Evolutionary conservation across 2,888 invertebrate species (phyloP), one percentile per base, ranked within the genome.

Genomic region (Acleris holmiana): DNA sequence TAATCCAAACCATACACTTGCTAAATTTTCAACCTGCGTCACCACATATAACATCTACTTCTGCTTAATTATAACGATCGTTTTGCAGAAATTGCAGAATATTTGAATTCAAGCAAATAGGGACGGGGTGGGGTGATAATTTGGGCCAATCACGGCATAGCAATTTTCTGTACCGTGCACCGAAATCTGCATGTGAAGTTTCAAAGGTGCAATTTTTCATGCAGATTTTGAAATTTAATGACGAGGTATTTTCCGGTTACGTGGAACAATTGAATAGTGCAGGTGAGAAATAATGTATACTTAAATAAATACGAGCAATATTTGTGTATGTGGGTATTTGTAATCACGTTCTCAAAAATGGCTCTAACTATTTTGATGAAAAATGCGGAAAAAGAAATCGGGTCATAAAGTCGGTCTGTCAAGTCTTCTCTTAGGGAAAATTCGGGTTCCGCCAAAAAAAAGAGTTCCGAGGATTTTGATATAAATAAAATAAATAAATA

Each of bases 111-210:
- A 51, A 51, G 59, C 41, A 44, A 57, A 48, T 25, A 48, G 40
- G 57, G 2, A 29, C 8, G n/a, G 19, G 56, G 63, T 51, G 41
- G 46, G 41, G 46, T 54, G 53, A 67, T 75, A 74, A 76, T 77
- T 74, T 68, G 55, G 57, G 63, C 51, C 71, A 73, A 75, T 72
- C 77, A 77, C 74, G 76, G 65, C 71, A 74, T 75, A 57, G 71
- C 71, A 78, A 74, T 74, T 75, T 75, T 73, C 73, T 71, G 71
- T 71, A 68, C 67, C 25, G 54, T 61, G 65, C 67, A 21, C 41
- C 57, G 51, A 68, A 74, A 70, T 68, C 69, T 71, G 73, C 73
- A 74, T 73, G 66, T 61, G 63, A 63, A 62, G 40, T 69, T 61
- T 46, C 59, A 55, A 25, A 56, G 46, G 44, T 25, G 59, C 68